These are phyloP conservation scores for Alligator sinensis DNA, from an alignment of 2,113 vertebrate genomes.

Conservation along the genomic window DNA sequence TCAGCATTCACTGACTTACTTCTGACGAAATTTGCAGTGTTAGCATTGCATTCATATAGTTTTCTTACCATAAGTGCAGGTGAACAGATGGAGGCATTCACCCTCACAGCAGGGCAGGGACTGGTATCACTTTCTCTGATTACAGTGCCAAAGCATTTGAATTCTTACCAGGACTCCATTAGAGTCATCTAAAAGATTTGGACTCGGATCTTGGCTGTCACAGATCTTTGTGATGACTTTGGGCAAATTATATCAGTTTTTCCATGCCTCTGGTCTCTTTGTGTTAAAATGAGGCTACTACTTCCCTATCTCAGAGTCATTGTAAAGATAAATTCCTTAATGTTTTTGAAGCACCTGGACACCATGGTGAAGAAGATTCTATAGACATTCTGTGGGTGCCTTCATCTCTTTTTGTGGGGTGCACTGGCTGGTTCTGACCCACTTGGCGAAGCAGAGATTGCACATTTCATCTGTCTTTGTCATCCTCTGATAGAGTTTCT, in stretches of 20 bases:
- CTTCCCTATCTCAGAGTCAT: neutral
- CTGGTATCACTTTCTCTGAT: neutral
- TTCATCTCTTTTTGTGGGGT: neutral
- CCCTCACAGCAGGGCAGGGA: neutral
- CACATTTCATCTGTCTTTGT: fast-evolving
- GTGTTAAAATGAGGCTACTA: neutral
- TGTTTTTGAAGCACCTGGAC: neutral
- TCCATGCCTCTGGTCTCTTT: neutral
- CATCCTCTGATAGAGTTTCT: fast-evolving
- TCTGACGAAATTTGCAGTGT: neutral
- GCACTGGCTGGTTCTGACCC: neutral
- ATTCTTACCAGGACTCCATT: conserved; percentile 14
- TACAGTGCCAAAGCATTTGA: neutral
- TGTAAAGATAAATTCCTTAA: neutral
- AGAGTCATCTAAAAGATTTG: conserved; percentile 9
- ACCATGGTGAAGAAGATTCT: neutral
- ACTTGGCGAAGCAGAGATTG: fast-evolving
- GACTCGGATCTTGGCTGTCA: conserved; percentile 43
- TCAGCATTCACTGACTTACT: neutral
- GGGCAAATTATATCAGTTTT: neutral
- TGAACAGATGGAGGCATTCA: neutral
- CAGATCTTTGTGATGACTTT: neutral
- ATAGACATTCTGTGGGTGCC: fast-evolving
- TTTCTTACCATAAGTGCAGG: neutral
- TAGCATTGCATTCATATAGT: neutral